Conservation (phyloP, 2,797 vertebrate species). For the Sebastes steindachneri region DNA sequence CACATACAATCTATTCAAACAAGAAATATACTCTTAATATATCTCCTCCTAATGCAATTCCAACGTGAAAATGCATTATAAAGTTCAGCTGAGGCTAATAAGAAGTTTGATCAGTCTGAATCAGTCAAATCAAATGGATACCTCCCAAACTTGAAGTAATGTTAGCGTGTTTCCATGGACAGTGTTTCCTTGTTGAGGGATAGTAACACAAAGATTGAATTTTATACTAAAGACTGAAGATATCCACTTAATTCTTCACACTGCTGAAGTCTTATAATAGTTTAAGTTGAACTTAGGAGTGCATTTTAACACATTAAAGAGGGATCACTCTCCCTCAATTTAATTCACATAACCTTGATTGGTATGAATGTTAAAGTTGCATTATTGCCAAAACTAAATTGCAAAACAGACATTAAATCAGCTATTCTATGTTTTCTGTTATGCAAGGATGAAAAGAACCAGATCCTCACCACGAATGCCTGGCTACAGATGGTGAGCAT, state of each 20-base stretch:
- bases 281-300: background rate
- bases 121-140: background rate
- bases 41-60: background rate
- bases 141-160: background rate
- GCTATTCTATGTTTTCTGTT: constrained; percentile 30
- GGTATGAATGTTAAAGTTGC: background rate
- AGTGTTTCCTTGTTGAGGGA: background rate
- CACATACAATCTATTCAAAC: background rate
- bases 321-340: background rate
- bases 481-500: constrained; percentile 87
- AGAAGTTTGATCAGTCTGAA: background rate
- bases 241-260: background rate
- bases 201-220: background rate
- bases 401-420: background rate
- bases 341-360: background rate
- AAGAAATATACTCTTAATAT: background rate
- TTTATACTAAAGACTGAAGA: background rate
- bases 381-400: background rate
- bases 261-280: background rate
- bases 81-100: background rate
- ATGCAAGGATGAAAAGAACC: constrained; percentile 86
- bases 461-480: constrained; percentile 85
- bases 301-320: background rate
- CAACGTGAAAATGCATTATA: background rate
- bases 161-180: background rate